Evolutionary conservation across 2,113 vertebrate genomes (phyloP), one percentile per base, ranked within the genome.

Genomic region (Grammatotria lemairii): DNA sequence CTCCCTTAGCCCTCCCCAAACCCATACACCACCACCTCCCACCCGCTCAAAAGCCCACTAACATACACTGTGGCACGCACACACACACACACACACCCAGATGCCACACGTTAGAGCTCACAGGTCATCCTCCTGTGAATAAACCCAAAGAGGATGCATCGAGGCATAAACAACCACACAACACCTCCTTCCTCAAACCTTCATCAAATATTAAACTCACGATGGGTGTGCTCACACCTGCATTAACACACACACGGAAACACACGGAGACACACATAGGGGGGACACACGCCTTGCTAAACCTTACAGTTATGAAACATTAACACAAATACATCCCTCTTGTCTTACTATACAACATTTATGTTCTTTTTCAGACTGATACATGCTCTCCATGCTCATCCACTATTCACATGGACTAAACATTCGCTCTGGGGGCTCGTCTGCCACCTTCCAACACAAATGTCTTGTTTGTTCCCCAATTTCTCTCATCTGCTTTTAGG

Each of bases 341-440:
- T 89, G 89, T 84, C 83, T 91, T 19, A n/a, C 49, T 6, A 89
- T 95, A 17, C 95, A 95, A 94, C 86, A 93, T 93, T 90, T 63
- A 95, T 82, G 13, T 31, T 82, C 80, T 84, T 91, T 87, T 89
- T 93, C 88, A 90, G 93, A 88, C 87, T 88, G 91, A 95, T 92
- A 86, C 88, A 84, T 10, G 82, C 58, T 81, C 53, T 86, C 85
- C 3, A n/a, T n/a, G 47, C 92, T 92, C 90, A 89, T 92, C 81
- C 19, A 92, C 68, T 63, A 81, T 84, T 91, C 88, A 92, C 87
- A 63, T 73, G 85, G 83, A 87, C 84, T 79, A 68, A 90, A 88
- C 85, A 78, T n/a, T 80, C 11, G n/a, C 84, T 89, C 53, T 3
- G 55, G 58, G 81, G 65, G 23, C 16, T 54, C 38, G 14, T 81